These are phyloP conservation scores for Pseudococcus longispinus DNA, from an alignment of 2,888 invertebrate species.

Conservation along the genomic window DNA sequence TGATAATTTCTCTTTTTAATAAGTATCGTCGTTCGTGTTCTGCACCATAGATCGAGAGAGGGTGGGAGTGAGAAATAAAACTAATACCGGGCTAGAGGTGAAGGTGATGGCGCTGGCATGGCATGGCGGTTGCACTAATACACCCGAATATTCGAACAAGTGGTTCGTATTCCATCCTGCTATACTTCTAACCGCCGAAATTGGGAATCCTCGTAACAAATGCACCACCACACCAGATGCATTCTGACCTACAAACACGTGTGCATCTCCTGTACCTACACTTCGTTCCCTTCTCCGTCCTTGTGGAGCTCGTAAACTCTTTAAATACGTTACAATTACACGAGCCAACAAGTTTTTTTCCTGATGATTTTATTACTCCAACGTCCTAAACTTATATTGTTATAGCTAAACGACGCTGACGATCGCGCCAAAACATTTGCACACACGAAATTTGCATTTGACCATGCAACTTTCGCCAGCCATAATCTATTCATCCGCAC, in stretches of 20 bases:
- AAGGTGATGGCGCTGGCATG: not conserved
- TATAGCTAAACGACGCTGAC: not conserved
- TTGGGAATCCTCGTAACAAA: not conserved
- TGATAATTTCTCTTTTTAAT: constrained; percentile 50
- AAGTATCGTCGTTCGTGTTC: constrained; percentile 16
- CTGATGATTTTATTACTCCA: not conserved
- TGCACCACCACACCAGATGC: constrained; percentile 14
- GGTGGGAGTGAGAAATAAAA: not conserved
- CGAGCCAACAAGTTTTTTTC: not conserved
- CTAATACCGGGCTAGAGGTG: not conserved
- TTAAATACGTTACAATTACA: not conserved
- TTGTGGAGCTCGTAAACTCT: not conserved
- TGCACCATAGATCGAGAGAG: not conserved
- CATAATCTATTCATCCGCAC: not conserved
- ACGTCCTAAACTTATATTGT: not conserved
- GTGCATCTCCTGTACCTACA: not conserved
- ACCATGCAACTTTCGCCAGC: constrained; percentile 16
- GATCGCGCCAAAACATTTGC: not conserved
- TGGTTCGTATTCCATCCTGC: constrained; percentile 19
- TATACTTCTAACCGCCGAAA: not conserved
- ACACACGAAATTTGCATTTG: not conserved
- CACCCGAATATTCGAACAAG: not conserved
- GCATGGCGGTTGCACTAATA: not conserved
- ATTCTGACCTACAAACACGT: constrained; percentile 8
- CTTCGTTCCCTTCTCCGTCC: not conserved